These are phyloP conservation scores for Drosophila pseudotalamancana DNA, from an alignment of 2,888 invertebrate genomes.

Conservation along the genomic window DNA sequence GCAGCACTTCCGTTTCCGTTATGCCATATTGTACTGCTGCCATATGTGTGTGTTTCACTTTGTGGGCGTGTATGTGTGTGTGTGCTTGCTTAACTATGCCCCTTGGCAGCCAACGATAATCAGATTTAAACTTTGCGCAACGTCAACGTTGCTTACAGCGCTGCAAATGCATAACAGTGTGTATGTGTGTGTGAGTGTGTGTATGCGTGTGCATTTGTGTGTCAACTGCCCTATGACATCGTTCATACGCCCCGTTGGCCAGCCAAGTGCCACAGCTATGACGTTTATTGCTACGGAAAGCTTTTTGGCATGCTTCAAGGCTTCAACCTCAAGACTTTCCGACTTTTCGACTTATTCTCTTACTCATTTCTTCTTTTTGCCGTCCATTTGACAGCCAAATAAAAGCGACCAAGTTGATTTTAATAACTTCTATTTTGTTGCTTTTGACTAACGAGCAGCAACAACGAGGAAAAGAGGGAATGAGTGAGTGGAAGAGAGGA, in stretches of 20 bases:
- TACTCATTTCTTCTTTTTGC: slow-evolving; percentile 9
- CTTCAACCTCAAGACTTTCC: slow-evolving; percentile 45
- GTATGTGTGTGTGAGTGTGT: slow-evolving; percentile 13
- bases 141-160: slow-evolving; percentile 71
- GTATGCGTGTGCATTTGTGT: slow-evolving; percentile 18
- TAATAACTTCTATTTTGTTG: slow-evolving; percentile 34
- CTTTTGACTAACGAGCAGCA: slow-evolving; percentile 37
- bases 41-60: slow-evolving; percentile 1
- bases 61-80: slow-evolving; percentile 5
- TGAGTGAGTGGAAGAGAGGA: neutral
- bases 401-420: slow-evolving; percentile 54
- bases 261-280: slow-evolving; percentile 72
- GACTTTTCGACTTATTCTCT: slow-evolving; percentile 16
- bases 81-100: slow-evolving; percentile 10
- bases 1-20: slow-evolving; percentile 79
- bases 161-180: slow-evolving; percentile 48
- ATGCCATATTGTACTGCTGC: slow-evolving; percentile 59
- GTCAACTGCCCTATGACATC: slow-evolving; percentile 72
- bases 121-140: slow-evolving; percentile 80
- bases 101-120: slow-evolving; percentile 62
- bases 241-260: slow-evolving; percentile 76
- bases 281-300: slow-evolving; percentile 78
- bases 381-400: slow-evolving; percentile 62
- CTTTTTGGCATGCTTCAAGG: slow-evolving; percentile 72
- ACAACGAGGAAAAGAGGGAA: neutral